Base-by-base conservation (phyloP, 1,140 invertebrate species). In the Ylistrum balloti region DNA sequence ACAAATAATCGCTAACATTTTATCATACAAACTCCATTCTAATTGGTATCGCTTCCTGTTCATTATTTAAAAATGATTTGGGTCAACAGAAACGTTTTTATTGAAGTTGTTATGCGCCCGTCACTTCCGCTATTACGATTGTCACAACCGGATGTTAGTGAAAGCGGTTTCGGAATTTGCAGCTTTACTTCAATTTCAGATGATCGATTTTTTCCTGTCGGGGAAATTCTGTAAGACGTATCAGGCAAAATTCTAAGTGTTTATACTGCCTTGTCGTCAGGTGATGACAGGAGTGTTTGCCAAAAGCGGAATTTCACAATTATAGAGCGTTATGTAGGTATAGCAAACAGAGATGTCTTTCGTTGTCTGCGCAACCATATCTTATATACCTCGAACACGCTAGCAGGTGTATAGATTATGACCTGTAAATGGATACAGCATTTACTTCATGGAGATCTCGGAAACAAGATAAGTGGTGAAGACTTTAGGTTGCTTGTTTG, bases 251-350 rank as follows among this genome's bases (percentile, higher is more conserved):
- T n/a, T 74, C 35, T n/a, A n/a, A 74, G 3, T n/a, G 0, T 9
- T n/a, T 28, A 22, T 74, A 22, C 2, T 45, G 56, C 3, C 22
- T 74, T 11, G 56, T 28, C 56, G 2, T 74, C 3, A 74, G 0
- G 22, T 74, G 22, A 1, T 74, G 56, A 74, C 56, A 74, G 56
- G 22, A 28, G 22, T 74, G 56, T 74, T 74, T 74, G 56, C 56
- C n/a, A 74, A 74, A 74, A 74, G n/a, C 56, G n/a, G 56, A 28
- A 74, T 74, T 74, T 28, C 22, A 28, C 56, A 74, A 74, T 74
- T 74, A 74, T 74, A n/a, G 56, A 74, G 56, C 56, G 56, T 28
- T n/a, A 11, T n/a, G 56, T n/a, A 0, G 56, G 56, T 5, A 11
- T 74, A 74, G 56, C 22, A 11, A 28, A 74, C 20, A 5, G 56